Evolutionary conservation across 2,113 vertebrate species (phyloP), one percentile per base, ranked within the genome.

Genomic region (Pluvialis apricaria): DNA sequence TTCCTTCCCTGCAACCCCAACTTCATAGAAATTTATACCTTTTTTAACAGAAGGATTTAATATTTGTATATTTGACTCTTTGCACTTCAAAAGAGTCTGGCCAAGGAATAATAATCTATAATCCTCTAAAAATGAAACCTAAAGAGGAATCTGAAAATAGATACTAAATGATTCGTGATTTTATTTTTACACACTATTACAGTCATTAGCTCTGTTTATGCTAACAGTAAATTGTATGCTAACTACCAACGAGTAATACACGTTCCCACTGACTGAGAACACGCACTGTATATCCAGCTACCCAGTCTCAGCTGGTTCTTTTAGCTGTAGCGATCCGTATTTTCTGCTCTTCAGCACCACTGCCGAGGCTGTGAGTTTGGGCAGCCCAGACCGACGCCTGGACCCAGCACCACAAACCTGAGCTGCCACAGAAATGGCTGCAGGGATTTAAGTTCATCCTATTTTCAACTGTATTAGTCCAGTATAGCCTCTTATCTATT

Each of bases 341-440:
- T 66, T 60, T 49, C 79, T 54, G 36, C 38, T 82, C 70, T 21
- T 13, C 7, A 25, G 55, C 45, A n/a, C 34, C 45, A 15, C 15
- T 3, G 0, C 1, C 0, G 47, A 49, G 47, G 47, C 64, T 42
- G n/a, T 0, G 1, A 32, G 57, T 24, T 17, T 6, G 10, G 22
- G 62, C 61, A 81, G n/a, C 47, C 54, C n/a, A 47, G 34, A 13
- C 10, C 58, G 47, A 34, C 0, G 2, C 40, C 47, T 20, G 34
- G 52, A 75, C 8, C 45, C 60, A 49, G 49, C 6, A 7, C 42
- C 31, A 75, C 29, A 75, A 26, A 47, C 16, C 61, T 3, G 3
- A 36, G 17, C 24, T 65, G 36, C 42, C 73, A 79, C 18, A 65
- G 18, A 38, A 60, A 25, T 0, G 1, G 38, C 44, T n/a, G 38